Percentiles rank a stretch among this genome's conserved stretches.
phyloP scores from a whole-genome alignment of 2,888 invertebrate genomes.

The Seira musarum region DNA sequence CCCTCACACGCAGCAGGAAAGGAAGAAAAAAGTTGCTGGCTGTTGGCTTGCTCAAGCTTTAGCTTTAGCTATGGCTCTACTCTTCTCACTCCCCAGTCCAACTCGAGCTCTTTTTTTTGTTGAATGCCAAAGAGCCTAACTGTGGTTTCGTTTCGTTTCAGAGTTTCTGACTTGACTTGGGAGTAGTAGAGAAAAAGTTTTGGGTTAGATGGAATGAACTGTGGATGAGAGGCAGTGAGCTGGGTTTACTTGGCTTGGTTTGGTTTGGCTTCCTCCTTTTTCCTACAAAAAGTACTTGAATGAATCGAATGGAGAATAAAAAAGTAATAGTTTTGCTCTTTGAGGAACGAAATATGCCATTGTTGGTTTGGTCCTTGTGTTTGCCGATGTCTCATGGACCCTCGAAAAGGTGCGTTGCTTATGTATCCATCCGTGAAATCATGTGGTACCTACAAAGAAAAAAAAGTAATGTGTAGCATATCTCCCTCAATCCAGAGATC shows the following conservation, averaged over 20 bases:
- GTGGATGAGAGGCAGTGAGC: constrained; percentile 44
- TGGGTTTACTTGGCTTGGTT: constrained; percentile 14
- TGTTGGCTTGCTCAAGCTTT: no score
- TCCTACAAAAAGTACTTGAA: no score
- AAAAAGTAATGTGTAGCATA: no score
- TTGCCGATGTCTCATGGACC: neutral
- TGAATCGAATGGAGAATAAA: neutral
- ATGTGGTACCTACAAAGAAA: no score
- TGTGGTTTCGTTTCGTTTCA: constrained; percentile 49
- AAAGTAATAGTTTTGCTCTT: neutral
- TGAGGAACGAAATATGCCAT: neutral
- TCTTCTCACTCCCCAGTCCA: no score
- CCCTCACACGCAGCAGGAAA: neutral
- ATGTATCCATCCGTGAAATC: no score
- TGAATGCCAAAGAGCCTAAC: constrained; percentile 5
- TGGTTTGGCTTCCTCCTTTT: neutral
- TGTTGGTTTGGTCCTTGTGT: neutral
- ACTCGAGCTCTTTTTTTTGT: neutral
- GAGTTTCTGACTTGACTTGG: constrained; percentile 7
- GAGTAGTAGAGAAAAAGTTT: neutral
- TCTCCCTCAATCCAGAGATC: no score
- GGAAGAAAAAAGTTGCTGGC: neutral
- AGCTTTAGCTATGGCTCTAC: neutral
- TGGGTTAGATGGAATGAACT: constrained; percentile 46
- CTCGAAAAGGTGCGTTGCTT: no score